Evolutionary conservation across 2,888 invertebrate genomes (phyloP), one percentile per base, ranked within the genome.

Genomic region (Chaetogeoica ovagalla): DNA sequence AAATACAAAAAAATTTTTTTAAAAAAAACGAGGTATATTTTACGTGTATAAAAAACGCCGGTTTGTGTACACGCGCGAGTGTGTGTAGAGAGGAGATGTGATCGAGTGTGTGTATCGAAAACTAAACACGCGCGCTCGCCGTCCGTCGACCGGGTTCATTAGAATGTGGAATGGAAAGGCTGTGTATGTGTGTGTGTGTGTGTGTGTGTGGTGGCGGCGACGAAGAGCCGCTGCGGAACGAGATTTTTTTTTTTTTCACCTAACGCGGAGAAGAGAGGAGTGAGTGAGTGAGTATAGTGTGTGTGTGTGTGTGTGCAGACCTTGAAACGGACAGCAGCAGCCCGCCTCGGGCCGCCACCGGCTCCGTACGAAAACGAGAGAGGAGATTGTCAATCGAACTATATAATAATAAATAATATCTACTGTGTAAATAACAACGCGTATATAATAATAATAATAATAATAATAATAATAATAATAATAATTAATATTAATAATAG

Each of bases 211-310:
- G 52, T 0, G 8, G 60, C 13, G 21, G 63, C 5, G 21, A 62
- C 69, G 77, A 77, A 77, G 77, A 77, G 77, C 77, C 62, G 77
- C 77, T 21, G 77, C 77, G 77, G 69, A 70, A 70, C 77, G 77
- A 77, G 77, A 70, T 70, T 76, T 76, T 23, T 69, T 63, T 55
- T 65, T 59, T 62, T 21, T 73, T 13, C 23, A 23, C 11, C 21
- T 9, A 62, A 62, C 62, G 19, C 69, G 77, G 62, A 37, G 76
- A 55, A 37, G 76, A 76, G 77, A 17, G 77, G 69, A 52, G 68
- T 19, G 43, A 7, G 43, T 7, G 39, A 39, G 48, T 9, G 11
- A 9, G 11, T n/a, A n/a, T n/a, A n/a, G 69, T 59, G 59, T 21
- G n/a, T 8, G n/a, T 15, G 66, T 15, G 48, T 66, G 68, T 17